phyloP scores from a whole-genome alignment of 1,140 invertebrate species.

The Pseudomyrmex pallidus region DNA sequence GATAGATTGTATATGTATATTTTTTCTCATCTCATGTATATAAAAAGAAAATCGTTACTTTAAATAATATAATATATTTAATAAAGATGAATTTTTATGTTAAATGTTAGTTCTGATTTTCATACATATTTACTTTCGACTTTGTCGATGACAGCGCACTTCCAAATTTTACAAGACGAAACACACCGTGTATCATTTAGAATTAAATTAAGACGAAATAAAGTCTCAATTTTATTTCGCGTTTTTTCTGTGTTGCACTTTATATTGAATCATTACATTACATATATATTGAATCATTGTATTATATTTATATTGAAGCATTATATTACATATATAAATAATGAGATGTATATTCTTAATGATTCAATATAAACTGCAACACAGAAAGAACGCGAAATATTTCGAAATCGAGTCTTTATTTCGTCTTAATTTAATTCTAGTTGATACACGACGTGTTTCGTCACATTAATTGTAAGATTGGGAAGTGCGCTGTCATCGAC shows the following conservation, averaged over 20 bases:
- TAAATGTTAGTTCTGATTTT: conserved; percentile 18
- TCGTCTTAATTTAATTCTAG: background rate
- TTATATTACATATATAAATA: too few species aligned
- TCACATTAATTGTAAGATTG: too few species aligned
- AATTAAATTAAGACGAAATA: background rate
- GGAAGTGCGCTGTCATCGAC: background rate
- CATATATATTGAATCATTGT: too few species aligned
- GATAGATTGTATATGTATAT: too few species aligned
- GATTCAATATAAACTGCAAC: background rate
- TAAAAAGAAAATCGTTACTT: background rate
- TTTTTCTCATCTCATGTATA: too few species aligned
- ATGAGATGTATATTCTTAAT: too few species aligned
- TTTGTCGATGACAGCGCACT: background rate
- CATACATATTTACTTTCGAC: background rate
- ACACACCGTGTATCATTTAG: background rate
- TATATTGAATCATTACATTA: too few species aligned
- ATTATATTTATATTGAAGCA: too few species aligned
- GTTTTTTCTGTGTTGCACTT: background rate
- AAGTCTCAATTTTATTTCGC: background rate
- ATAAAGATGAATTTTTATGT: background rate
- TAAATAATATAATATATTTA: background rate
- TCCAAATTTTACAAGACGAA: background rate
- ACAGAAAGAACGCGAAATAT: too few species aligned
- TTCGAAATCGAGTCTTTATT: background rate
- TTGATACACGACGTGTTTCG: background rate